Evolutionary conservation across 2,888 invertebrate genomes (phyloP), one percentile per base, ranked within the genome.

Genomic region (Scaptomyza tumidula): DNA sequence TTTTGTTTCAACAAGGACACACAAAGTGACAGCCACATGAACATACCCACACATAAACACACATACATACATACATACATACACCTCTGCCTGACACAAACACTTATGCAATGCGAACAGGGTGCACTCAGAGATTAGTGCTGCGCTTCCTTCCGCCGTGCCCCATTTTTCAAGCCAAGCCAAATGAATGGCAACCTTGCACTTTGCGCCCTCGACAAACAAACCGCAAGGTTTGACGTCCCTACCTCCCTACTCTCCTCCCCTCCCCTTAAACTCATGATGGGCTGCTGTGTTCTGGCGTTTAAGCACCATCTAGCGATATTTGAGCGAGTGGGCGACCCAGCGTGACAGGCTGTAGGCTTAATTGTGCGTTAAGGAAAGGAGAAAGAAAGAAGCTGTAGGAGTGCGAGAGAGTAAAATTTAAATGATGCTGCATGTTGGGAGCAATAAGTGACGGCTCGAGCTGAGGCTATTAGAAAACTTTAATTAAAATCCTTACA

Each of bases 131-230:
- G 72, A 78, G 81, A 82, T 87, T 86, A 84, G 85, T 81, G 85
- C 72, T 71, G 75, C 61, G 75, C 82, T 86, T 82, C 78, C 81
- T 86, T 84, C 87, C 79, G 75, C 56, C 50, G 62, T 71, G 58
- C 67, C 59, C 60, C 60, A 67, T 76, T 76, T 76, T 37, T 54
- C 61, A 33, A 64, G 70, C 85, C 68, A 81, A 86, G 41, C 41
- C 16, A 81, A 86, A 80, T 80, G 75, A 80, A 79, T 81, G 80
- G 83, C 86, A 81, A 80, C 80, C 80, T 86, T 86, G 80, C 83
- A 82, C 80, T 86, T 71, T 86, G 70, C 64, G 83, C 83, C 86
- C 86, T 82, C 77, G 64, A 76, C 73, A 73, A 82, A 70, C 80
- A 71, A 76, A 79, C 80, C 72, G 49, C 86, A 78, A 85, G 80